Evolutionary conservation across 1,140 invertebrate genomes (phyloP).

Genomic region (Drosophila equinoxialis): DNA sequence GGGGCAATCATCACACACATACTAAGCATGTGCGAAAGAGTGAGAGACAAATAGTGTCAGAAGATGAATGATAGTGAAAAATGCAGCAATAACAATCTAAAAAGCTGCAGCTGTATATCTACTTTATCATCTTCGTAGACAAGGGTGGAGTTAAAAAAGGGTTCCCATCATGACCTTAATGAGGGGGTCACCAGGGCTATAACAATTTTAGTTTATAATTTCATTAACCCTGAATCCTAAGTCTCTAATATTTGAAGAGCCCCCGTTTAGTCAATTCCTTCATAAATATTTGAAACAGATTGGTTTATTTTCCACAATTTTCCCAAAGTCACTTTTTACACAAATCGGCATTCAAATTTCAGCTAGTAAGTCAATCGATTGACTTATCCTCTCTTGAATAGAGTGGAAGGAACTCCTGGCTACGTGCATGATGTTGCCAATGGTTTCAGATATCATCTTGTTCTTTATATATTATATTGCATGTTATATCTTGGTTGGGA

Average conservation of each 20-base stretch:
- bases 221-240: no score
- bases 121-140: background rate
- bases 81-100: slow-evolving; percentile 3
- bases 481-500: slow-evolving; percentile 1
- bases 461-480: slow-evolving; percentile 1
- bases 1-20: slow-evolving; percentile 6
- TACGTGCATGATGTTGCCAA: slow-evolving; percentile 19
- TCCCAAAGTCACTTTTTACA: background rate
- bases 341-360: slow-evolving; percentile 1
- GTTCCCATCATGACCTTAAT: background rate
- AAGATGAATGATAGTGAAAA: slow-evolving; percentile 7
- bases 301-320: no score
- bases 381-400: background rate
- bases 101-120: slow-evolving; percentile 1
- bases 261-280: no score
- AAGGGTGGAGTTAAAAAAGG: background rate
- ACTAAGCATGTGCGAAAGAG: background rate
- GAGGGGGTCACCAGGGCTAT: no score
- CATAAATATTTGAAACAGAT: no score
- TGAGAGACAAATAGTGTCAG: background rate
- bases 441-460: slow-evolving; percentile 38
- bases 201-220: no score
- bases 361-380: background rate
- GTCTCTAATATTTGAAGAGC: no score
- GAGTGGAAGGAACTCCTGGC: background rate